phyloP scores from a whole-genome alignment of 2,888 invertebrate genomes.

The Trachelus stipa region DNA sequence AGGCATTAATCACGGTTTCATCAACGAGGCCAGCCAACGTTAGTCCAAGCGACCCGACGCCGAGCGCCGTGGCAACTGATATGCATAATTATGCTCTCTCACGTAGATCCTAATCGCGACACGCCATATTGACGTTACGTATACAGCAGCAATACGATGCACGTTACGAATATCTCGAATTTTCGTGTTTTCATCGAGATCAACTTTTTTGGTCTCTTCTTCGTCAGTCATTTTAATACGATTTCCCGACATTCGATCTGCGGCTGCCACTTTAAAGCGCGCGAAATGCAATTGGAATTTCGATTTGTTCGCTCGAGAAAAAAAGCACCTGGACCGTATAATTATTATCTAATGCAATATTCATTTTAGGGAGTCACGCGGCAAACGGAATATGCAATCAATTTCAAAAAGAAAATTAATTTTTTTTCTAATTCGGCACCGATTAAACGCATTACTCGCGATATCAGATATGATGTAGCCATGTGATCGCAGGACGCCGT shows the following conservation, averaged over 20 bases:
- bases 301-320: not conserved
- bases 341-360: not conserved
- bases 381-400: not conserved
- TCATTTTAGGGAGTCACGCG: not conserved
- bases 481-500: not conserved
- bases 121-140: conserved; percentile 34
- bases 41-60: not conserved
- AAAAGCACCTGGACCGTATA: not conserved
- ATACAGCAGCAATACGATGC: not conserved
- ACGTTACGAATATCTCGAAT: not conserved
- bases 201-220: not conserved
- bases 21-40: conserved; percentile 1
- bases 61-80: conserved; percentile 17
- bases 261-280: not conserved
- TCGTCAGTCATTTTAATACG: not conserved
- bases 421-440: not conserved
- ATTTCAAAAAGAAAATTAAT: not conserved
- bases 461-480: conserved; percentile 1
- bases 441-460: not conserved
- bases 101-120: conserved; percentile 41
- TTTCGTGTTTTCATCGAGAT: not conserved
- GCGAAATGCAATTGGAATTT: not conserved
- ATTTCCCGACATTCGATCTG: not conserved
- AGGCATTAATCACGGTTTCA: conserved; percentile 3
- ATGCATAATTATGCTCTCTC: conserved; percentile 42